Base-by-base conservation (phyloP, 2,113 vertebrate species). In the Colinus virginianus region DNA sequence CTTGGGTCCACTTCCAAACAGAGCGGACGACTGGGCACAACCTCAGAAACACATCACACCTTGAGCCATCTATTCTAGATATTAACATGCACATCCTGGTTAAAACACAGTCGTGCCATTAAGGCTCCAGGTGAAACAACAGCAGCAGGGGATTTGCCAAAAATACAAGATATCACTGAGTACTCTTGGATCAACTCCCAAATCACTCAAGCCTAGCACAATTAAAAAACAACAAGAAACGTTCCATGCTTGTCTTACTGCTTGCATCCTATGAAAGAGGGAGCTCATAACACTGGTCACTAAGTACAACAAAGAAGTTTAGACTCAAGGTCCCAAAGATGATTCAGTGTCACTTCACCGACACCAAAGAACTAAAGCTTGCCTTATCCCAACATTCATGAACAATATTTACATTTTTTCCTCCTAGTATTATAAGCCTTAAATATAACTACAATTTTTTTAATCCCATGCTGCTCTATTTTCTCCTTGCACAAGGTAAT, bases 1-100 rank as follows among this genome's bases (percentile, higher is more conserved):
- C 43, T 69, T 51, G 76, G 85, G 82, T 94, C 87, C 87, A 86
- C 19, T 88, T 94, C 93, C 94, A 95, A 82, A 55, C 22, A 28
- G 51, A 89, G 71, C 1, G 0, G 75, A 77, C 0, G 0, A 61
- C 78, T 40, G 78, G 79, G 64, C 71, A 75, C 45, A 64, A 89
- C 59, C 81, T 85, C 82, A 87, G 78, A 88, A 94, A 78, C 17
- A 42, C 56, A 87, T 42, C 78, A 30, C 72, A 91, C 48, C 58
- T 90, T 14, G 0, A 87, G 81, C 89, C 64, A 89, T 67, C 78
- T 61, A 63, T 64, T 87, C 71, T 40, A 56, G 84, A 66, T 66
- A 34, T 14, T 8, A 79, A 55, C 36, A 82, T 4, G 7, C 36
- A 66, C 15, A 30, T 45, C 78, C 79, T 84, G 66, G n/a, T 45